phyloP scores from a whole-genome alignment of 2,113 vertebrate species.

The Cyprinodon brontotheroides region DNA sequence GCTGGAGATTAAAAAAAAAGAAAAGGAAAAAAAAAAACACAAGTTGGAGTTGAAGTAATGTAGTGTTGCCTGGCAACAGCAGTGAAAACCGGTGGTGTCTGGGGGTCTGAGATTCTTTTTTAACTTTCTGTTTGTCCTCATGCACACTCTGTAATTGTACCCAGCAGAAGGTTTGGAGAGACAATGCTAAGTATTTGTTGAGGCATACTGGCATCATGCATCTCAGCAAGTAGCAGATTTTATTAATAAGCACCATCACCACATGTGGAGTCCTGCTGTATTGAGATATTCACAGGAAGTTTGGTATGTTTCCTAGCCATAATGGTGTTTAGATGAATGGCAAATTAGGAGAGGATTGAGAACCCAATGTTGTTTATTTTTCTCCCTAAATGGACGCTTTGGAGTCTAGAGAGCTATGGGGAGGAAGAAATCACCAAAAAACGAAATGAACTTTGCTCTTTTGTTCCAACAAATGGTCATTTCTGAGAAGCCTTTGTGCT shows the following conservation, averaged over 20 bases:
- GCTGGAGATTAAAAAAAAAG: conserved; percentile 44
- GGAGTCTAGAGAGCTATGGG: conserved; percentile 65
- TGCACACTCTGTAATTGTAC: conserved; percentile 57
- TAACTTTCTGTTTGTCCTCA: conserved; percentile 66
- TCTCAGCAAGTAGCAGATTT: not conserved
- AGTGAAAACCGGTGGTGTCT: conserved; percentile 67
- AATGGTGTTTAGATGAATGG: conserved; percentile 25
- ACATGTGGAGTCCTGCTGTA: not conserved
- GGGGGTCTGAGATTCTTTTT: conserved; percentile 55
- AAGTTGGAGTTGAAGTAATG: conserved; percentile 75
- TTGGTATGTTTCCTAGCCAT: conserved; percentile 3
- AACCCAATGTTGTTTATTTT: conserved; percentile 69
- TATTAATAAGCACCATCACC: not conserved
- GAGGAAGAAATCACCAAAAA: conserved; percentile 46
- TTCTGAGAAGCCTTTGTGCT: conserved; percentile 26
- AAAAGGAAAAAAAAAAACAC: conserved; percentile 58
- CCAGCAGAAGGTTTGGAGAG: conserved; percentile 27
- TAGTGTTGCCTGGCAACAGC: conserved; percentile 83
- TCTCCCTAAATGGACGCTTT: conserved; percentile 56
- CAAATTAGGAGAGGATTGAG: conserved; percentile 15
- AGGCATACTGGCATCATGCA: not conserved
- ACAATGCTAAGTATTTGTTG: conserved; percentile 4
- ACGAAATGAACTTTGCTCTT: conserved; percentile 67
- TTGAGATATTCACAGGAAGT: not conserved
- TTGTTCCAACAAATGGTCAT: conserved; percentile 63